Percentiles rank a stretch among this genome's conserved stretches.
These are phyloP conservation scores for Anas platyrhynchos DNA, from an alignment of 2,113 vertebrate species.

Conservation along the genomic window DNA sequence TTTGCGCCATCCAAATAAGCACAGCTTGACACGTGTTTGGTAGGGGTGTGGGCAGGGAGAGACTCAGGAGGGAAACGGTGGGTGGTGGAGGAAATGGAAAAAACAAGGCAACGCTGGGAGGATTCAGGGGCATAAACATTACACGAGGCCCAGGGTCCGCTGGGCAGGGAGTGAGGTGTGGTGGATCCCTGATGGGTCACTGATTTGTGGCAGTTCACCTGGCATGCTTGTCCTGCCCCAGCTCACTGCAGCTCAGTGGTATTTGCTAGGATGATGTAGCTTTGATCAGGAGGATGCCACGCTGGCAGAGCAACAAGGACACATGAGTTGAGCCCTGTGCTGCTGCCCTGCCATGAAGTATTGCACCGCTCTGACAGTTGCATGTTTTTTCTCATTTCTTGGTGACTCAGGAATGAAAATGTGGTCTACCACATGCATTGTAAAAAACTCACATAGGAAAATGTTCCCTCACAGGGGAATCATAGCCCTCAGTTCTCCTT, in stretches of 20 bases:
- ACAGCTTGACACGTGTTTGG: background rate
- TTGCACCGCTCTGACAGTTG: background rate
- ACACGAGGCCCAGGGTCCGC: background rate
- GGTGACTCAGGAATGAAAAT: background rate
- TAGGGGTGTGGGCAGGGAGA: background rate
- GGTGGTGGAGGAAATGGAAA: conserved; percentile 60
- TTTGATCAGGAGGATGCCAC: background rate
- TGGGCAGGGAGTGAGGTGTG: background rate
- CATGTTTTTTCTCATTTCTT: background rate
- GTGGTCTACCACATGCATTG: background rate
- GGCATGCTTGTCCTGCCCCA: fast-evolving
- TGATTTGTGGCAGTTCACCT: fast-evolving
- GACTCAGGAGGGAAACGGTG: background rate
- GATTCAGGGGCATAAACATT: background rate
- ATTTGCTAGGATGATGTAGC: fast-evolving
- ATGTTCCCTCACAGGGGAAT: background rate
- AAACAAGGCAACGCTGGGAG: background rate
- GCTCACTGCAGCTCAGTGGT: background rate
- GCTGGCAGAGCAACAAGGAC: background rate
- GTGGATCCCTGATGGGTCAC: background rate
- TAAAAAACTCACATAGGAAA: background rate
- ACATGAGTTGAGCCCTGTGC: background rate
- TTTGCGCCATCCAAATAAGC: background rate
- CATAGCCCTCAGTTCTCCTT: fast-evolving
- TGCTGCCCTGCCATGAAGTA: background rate